Conservation (phyloP, 2,113 vertebrate genomes). For the Taurulus bubalis region DNA sequence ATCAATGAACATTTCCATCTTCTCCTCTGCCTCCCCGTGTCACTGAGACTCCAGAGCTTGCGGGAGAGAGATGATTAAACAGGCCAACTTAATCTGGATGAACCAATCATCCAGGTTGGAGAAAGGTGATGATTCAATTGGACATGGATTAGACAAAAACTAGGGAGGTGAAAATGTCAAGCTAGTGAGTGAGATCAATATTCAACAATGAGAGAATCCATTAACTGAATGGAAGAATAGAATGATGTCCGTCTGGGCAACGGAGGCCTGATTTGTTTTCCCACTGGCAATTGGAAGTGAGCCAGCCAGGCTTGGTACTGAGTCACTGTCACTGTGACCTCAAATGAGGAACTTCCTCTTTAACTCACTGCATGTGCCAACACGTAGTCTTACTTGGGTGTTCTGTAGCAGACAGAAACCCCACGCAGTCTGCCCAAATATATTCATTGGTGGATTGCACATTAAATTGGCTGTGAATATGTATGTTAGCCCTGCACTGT, state of each 20-base stretch:
- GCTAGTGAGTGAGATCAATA: neutral
- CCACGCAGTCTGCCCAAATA: neutral
- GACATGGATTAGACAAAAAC: slow-evolving; percentile 26
- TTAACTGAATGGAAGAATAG: slow-evolving; percentile 7
- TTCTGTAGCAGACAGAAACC: neutral
- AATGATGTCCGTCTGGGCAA: slow-evolving; percentile 38
- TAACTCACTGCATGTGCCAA: slow-evolving; percentile 1
- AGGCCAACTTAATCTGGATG: slow-evolving; percentile 51
- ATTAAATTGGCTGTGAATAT: neutral
- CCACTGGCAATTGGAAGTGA: slow-evolving; percentile 54
- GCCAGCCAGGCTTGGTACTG: slow-evolving; percentile 55
- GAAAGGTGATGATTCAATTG: slow-evolving; percentile 43
- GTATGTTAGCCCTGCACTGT: neutral
- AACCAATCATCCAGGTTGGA: slow-evolving; percentile 33
- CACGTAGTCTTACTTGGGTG: neutral
- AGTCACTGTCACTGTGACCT: slow-evolving; percentile 53
- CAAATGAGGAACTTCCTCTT: slow-evolving; percentile 28
- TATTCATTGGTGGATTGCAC: neutral
- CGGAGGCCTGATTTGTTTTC: slow-evolving; percentile 64
- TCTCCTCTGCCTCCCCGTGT: neutral
- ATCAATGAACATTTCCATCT: neutral
- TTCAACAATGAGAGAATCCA: slow-evolving; percentile 37
- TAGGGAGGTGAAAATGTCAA: slow-evolving; percentile 7
- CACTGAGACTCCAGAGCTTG: slow-evolving; percentile 8
- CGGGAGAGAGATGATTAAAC: slow-evolving; percentile 18